phyloP scores from a whole-genome alignment of 1,140 invertebrate species.

The Oscheius sp. region DNA sequence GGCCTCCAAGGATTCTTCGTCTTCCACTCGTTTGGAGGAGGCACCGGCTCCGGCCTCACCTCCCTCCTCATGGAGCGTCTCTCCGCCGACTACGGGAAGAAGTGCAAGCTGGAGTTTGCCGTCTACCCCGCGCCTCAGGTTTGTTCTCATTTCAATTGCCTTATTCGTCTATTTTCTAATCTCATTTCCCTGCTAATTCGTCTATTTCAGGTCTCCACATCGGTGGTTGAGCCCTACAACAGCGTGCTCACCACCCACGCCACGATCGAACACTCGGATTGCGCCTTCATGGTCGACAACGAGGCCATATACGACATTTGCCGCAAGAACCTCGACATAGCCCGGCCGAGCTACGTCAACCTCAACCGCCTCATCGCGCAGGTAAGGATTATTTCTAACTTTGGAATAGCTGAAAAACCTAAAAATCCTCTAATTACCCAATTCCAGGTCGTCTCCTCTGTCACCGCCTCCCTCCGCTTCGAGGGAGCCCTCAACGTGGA shows the following conservation, averaged over 20 bases:
- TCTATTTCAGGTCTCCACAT: conserved; percentile 36
- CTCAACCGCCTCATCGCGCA: conserved; percentile 77
- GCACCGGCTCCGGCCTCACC: conserved; percentile 73
- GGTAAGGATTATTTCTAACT: too few species aligned
- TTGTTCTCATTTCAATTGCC: background rate
- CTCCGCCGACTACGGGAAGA: conserved; percentile 71
- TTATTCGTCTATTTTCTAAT: background rate
- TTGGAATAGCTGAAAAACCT: too few species aligned
- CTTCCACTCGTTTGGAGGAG: conserved; percentile 85
- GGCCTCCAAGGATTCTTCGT: conserved; percentile 80
- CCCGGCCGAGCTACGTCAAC: conserved; percentile 76
- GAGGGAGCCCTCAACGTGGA: conserved; percentile 47
- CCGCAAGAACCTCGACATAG: conserved; percentile 79
- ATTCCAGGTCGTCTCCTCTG: conserved; percentile 68
- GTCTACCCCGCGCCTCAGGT: conserved; percentile 81
- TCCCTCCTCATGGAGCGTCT: conserved; percentile 73
- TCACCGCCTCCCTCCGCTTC: conserved; percentile 58
- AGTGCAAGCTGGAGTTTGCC: conserved; percentile 79
- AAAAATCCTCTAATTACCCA: too few species aligned
- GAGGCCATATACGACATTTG: conserved; percentile 90
- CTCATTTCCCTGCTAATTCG: too few species aligned
- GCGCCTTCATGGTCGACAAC: conserved; percentile 68
- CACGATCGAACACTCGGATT: conserved; percentile 60
- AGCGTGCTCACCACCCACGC: conserved; percentile 69
- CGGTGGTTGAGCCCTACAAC: conserved; percentile 63